Conservation (phyloP, 2,113 vertebrate species). For the Lophius piscatorius region DNA sequence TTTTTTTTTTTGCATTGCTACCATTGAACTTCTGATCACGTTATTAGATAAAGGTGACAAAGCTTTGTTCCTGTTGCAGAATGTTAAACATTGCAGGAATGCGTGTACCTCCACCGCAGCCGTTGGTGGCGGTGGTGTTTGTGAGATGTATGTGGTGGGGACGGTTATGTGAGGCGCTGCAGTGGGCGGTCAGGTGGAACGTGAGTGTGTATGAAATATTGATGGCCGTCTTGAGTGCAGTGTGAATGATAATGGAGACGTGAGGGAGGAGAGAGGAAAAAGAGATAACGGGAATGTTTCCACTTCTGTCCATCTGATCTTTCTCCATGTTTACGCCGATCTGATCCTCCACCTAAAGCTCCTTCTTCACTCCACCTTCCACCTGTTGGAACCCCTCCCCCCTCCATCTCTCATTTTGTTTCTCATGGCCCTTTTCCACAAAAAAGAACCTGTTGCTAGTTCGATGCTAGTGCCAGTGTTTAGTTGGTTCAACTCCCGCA, state of each 20-base stretch:
- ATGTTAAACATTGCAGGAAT: too few species aligned
- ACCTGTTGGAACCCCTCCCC: slow-evolving; percentile 17
- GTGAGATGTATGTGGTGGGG: neutral
- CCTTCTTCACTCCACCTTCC: slow-evolving; percentile 18
- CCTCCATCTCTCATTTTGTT: slow-evolving; percentile 3
- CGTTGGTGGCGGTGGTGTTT: too few species aligned
- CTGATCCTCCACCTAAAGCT: neutral
- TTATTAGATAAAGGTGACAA: too few species aligned
- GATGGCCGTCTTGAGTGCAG: slow-evolving; percentile 52
- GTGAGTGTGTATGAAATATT: slow-evolving; percentile 59
- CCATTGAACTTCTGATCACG: too few species aligned
- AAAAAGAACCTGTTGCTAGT: too few species aligned
- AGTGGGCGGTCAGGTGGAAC: slow-evolving; percentile 46
- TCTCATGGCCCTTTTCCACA: slow-evolving; percentile 8
- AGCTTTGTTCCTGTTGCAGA: too few species aligned
- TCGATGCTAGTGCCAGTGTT: too few species aligned
- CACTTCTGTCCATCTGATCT: neutral
- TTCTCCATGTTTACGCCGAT: neutral
- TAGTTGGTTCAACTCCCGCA: too few species aligned
- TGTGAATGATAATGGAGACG: slow-evolving; percentile 65
- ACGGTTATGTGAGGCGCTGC: slow-evolving; percentile 62
- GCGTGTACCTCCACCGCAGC: too few species aligned
- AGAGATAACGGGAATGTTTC: slow-evolving; percentile 3
- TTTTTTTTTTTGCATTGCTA: neutral
- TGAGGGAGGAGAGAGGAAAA: slow-evolving; percentile 20